A percentile compares a stretch with the other conserved stretches of the same genome.
Conservation (phyloP, 2,888 invertebrate species). For the Hesperia comma region DNA sequence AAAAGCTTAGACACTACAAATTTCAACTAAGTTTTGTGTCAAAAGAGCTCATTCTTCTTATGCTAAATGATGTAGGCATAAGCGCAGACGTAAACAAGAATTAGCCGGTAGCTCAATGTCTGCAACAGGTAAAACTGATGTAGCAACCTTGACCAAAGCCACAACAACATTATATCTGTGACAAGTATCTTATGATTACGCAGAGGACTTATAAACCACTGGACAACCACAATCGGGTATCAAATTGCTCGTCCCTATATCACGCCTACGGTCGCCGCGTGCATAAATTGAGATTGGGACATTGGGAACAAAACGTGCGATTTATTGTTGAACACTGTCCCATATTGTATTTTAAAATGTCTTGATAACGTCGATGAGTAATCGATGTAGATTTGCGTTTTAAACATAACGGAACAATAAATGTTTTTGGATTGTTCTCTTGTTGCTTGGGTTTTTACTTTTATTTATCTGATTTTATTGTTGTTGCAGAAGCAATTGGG, state of each 20-base stretch:
- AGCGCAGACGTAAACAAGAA: too few species aligned
- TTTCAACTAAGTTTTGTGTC: too few species aligned
- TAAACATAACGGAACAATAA: background rate
- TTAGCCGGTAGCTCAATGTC: too few species aligned
- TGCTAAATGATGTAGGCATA: too few species aligned
- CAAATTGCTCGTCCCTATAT: conserved; percentile 34
- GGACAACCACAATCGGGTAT: conserved; percentile 30
- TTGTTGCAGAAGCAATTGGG: too few species aligned
- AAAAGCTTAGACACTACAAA: too few species aligned
- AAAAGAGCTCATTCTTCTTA: too few species aligned
- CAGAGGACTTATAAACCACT: conserved; percentile 14
- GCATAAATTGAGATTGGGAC: conserved; percentile 30
- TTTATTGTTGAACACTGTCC: conserved; percentile 23
- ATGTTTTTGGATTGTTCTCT: too few species aligned
- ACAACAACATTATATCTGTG: conserved; percentile 13
- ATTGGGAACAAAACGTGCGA: conserved; percentile 30
- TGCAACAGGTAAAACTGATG: background rate
- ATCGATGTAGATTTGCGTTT: background rate
- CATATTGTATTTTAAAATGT: conserved; percentile 9
- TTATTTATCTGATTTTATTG: background rate
- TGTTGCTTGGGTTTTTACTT: too few species aligned
- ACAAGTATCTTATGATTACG: conserved; percentile 11
- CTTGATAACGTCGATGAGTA: conserved; percentile 1
- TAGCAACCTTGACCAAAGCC: conserved; percentile 14
- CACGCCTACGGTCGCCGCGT: conserved; percentile 23